These are phyloP conservation scores for Numida meleagris DNA, from an alignment of 2,113 vertebrate species.

Conservation along the genomic window DNA sequence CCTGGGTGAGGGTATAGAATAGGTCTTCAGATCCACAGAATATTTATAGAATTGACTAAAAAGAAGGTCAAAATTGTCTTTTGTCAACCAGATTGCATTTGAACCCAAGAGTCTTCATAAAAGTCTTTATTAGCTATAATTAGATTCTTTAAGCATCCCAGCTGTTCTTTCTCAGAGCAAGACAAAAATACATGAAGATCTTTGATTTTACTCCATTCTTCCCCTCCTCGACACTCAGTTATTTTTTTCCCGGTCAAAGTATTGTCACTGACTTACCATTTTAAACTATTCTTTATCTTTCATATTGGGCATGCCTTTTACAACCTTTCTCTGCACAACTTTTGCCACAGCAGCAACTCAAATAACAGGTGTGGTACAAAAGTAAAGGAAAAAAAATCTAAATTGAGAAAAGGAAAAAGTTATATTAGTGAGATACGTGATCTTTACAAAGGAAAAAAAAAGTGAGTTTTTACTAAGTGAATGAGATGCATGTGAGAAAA, in stretches of 20 bases:
- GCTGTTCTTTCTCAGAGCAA: background rate
- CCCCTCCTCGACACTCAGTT: background rate
- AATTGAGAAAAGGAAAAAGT: background rate
- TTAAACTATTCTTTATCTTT: constrained; percentile 51
- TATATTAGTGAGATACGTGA: background rate
- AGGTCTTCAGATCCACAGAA: background rate
- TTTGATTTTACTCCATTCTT: constrained; percentile 35
- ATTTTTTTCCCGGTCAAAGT: constrained; percentile 44
- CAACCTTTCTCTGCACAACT: constrained; percentile 12
- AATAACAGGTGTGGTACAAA: constrained; percentile 24
- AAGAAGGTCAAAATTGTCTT: background rate
- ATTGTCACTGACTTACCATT: constrained; percentile 17
- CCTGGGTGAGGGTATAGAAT: background rate
- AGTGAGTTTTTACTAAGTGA: background rate
- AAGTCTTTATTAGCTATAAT: background rate
- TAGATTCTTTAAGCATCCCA: background rate
- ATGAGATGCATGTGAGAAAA: background rate
- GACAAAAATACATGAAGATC: background rate
- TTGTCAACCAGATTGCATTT: background rate
- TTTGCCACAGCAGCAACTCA: constrained; percentile 44
- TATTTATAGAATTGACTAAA: background rate
- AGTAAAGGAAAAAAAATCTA: constrained; percentile 3
- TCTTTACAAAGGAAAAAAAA: background rate
- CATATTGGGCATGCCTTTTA: constrained; percentile 39
- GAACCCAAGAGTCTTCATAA: background rate